Evolutionary conservation across 2,797 vertebrate species (phyloP), one percentile per base, ranked within the genome.

Genomic region (Pipistrellus pipistrellus): DNA sequence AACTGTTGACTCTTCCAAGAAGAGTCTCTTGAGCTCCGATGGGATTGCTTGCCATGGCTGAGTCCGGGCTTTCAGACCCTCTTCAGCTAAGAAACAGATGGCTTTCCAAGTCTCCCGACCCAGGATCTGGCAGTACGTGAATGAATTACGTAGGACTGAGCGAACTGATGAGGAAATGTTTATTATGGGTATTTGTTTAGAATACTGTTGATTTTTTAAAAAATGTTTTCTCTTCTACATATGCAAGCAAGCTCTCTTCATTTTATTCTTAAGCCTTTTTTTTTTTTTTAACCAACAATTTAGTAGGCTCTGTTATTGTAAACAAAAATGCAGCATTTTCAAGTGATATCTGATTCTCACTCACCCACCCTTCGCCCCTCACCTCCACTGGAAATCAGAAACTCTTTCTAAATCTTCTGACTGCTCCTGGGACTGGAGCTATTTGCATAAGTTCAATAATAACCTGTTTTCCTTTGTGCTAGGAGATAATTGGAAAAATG

Each of bases 1-100:
- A 62, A 87, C 30, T 85, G n/a, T 81, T 76, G 75, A 59, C n/a
- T 82, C n/a, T 83, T 86, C 85, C 85, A 90, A 85, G 59, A 93
- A 46, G 38, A 83, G 72, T 17, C 35, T 75, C 41, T 35, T 80
- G 30, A 41, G 80, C 64, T 44, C 46, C 76, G 48, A 92, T 46
- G 38, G 15, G 84, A 18, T 69, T 84, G 48, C 38, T 95, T 94
- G 68, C 66, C 51, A 9, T 18, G 32, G 62, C 69, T 57, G 25
- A 82, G 73, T 82, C 59, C 46, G 90, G 66, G 83, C 83, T 80
- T 94, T 57, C 69, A 85, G 48, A 66, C 2, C 72, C n/a, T 66
- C 73, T 73, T 69, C 53, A 55, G 82, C 73, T 12, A 87, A 85
- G 38, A 90, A 76, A 32, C 44, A 85, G 44, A 41, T 8, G 32